Evolutionary conservation across 2,888 invertebrate species (phyloP).

Genomic region (Crioceris asparagi): DNA sequence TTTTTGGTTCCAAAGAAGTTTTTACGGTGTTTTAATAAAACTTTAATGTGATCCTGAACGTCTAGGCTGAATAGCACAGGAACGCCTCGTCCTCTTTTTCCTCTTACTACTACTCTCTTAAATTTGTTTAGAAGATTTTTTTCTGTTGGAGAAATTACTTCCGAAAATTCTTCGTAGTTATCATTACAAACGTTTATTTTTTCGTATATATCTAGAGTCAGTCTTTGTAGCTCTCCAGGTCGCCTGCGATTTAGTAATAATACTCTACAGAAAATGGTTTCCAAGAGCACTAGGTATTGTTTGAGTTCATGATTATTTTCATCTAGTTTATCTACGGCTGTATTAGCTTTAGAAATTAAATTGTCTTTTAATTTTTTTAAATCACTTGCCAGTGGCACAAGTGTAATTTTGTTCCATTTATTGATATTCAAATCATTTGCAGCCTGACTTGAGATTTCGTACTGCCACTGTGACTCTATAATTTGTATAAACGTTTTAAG

Average conservation of each 20-base stretch:
- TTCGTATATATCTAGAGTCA: slow-evolving; percentile 9
- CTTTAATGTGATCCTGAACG: slow-evolving; percentile 16
- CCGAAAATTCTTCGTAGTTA: slow-evolving; percentile 13
- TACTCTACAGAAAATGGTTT: slow-evolving; percentile 20
- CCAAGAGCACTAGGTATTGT: slow-evolving; percentile 14
- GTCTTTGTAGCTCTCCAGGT: slow-evolving; percentile 20
- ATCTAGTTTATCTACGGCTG: no score
- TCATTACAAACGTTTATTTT: slow-evolving; percentile 1
- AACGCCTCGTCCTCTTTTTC: slow-evolving; percentile 15
- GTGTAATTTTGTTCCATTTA: slow-evolving; percentile 17
- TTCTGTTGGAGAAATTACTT: slow-evolving; percentile 9
- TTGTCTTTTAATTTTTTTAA: no score
- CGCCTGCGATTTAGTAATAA: slow-evolving; percentile 20
- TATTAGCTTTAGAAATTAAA: no score
- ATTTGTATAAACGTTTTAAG: no score
- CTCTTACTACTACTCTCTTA: slow-evolving; percentile 14
- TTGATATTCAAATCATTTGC: slow-evolving; percentile 13
- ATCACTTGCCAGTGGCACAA: slow-evolving; percentile 18
- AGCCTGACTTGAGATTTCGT: slow-evolving; percentile 12
- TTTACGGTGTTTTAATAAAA: slow-evolving; percentile 5
- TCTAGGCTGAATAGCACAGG: slow-evolving; percentile 20
- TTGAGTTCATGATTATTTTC: slow-evolving; percentile 12
- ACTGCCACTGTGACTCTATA: no score
- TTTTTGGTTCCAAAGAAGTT: no score
- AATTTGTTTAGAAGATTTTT: slow-evolving; percentile 10